Conservation (phyloP, 2,113 vertebrate species). For the Anoplopoma fimbria region DNA sequence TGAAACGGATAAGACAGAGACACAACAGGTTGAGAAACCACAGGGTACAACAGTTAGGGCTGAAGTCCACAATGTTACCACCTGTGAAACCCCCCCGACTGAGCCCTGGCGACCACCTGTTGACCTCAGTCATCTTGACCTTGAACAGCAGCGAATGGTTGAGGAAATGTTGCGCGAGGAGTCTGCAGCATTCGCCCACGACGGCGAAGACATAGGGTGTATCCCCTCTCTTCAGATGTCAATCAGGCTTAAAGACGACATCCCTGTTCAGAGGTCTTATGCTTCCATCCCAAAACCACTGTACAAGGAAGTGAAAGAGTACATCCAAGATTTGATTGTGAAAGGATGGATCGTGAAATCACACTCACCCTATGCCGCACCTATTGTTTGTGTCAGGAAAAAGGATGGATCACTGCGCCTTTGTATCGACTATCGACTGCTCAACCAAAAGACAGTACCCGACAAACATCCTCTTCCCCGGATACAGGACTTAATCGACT, state of each 20-base stretch:
- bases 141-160: neutral
- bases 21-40: too few relatives aligned
- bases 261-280: neutral
- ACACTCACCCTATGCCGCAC: neutral
- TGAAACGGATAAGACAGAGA: too few relatives aligned
- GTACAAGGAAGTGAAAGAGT: too few relatives aligned
- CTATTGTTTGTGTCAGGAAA: neutral
- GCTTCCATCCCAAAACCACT: conserved; percentile 18
- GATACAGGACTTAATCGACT: conserved; percentile 30
- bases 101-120: conserved; percentile 6
- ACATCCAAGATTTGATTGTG: too few relatives aligned
- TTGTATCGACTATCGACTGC: neutral
- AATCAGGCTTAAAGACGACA: too few relatives aligned
- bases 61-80: neutral
- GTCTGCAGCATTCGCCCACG: too few relatives aligned
- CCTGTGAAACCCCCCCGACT: neutral
- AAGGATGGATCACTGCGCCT: neutral
- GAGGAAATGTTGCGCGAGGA: too few relatives aligned
- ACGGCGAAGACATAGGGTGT: too few relatives aligned
- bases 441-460: conserved; percentile 23
- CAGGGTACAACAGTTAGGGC: neutral
- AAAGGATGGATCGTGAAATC: too few relatives aligned
- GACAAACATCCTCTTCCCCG: neutral
- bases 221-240: too few relatives aligned
- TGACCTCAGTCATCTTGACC: conserved; percentile 22